Conservation (phyloP, 2,113 vertebrate genomes). For the Oxyruncus cristatus region DNA sequence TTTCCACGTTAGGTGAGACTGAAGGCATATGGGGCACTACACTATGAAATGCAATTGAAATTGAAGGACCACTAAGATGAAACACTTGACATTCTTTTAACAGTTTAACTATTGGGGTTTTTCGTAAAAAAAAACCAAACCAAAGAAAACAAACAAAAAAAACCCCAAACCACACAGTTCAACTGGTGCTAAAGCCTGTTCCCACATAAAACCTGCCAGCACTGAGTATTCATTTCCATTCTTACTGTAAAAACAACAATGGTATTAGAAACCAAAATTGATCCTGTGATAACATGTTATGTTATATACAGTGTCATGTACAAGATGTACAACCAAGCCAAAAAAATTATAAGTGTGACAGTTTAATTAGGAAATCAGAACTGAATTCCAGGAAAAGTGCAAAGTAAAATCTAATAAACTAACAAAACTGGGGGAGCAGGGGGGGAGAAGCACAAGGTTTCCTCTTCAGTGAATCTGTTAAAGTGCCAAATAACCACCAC, state of each 20-base stretch:
- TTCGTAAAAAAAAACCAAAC: not conserved
- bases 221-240: not conserved
- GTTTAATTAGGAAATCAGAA: not conserved
- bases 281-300: not conserved
- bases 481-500: not conserved
- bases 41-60: not conserved
- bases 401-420: not conserved
- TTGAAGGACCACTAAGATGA: not conserved
- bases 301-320: not conserved
- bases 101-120: not conserved
- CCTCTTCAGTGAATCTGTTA: not conserved
- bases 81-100: not conserved
- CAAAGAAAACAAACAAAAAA: not conserved
- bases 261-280: not conserved
- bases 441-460: not conserved
- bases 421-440: not conserved
- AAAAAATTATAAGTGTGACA: not conserved
- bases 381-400: not conserved
- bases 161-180: accelerated
- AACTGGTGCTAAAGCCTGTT: not conserved
- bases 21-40: not conserved
- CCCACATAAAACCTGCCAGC: not conserved
- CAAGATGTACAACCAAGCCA: not conserved
- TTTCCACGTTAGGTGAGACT: not conserved
- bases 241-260: not conserved